These are phyloP conservation scores for Thymallus thymallus DNA, from an alignment of 2,113 vertebrate species.

Conservation along the genomic window DNA sequence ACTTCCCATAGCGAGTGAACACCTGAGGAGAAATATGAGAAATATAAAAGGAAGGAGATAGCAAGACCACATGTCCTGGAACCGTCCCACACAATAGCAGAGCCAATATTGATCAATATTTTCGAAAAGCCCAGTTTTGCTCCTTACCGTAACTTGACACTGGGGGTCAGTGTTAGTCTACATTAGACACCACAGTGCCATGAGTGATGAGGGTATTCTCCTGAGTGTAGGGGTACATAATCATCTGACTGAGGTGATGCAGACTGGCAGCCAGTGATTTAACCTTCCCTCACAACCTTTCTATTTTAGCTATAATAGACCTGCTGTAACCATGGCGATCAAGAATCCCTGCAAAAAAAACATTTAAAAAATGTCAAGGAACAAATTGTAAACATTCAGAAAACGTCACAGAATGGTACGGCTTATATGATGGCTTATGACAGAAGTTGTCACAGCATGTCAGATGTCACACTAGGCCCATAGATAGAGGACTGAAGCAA, in stretches of 20 bases:
- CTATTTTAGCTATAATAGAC: constrained; percentile 28
- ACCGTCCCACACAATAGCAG: too few species aligned
- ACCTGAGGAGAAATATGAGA: constrained; percentile 74
- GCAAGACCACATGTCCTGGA: too few species aligned
- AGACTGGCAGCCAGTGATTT: constrained; percentile 17
- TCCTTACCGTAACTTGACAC: constrained; percentile 41
- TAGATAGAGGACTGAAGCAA: too few species aligned
- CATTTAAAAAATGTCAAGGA: constrained; percentile 29
- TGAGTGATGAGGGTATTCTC: not conserved
- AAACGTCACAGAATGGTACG: too few species aligned
- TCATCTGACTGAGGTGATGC: too few species aligned
- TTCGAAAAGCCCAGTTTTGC: too few species aligned
- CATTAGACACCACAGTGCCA: too few species aligned
- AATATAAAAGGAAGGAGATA: too few species aligned
- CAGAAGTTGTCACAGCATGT: too few species aligned
- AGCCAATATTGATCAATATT: too few species aligned
- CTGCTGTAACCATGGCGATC: constrained; percentile 68
- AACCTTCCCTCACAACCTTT: constrained; percentile 51
- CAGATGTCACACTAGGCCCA: too few species aligned
- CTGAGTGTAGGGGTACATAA: not conserved
- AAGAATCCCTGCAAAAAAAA: constrained; percentile 32
- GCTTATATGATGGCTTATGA: too few species aligned
- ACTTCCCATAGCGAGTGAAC: constrained; percentile 96
- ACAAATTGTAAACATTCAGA: not conserved
- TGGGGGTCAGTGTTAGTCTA: constrained; percentile 58